Conservation (phyloP, 2,888 invertebrate genomes). For the Cremastinae sp. region DNA sequence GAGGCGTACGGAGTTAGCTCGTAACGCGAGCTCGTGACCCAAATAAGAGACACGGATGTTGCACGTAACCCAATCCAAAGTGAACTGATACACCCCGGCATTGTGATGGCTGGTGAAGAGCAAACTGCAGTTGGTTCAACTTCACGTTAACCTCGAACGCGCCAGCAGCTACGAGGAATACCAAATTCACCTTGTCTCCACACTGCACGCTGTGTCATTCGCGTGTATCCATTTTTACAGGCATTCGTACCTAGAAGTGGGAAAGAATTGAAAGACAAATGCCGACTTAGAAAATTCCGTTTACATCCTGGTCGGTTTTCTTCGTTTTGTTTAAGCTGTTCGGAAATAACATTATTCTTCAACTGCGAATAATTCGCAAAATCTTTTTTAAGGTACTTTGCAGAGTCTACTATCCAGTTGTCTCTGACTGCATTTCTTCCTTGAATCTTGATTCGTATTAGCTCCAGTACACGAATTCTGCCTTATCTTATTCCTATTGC, state of each 20-base stretch:
- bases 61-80: conserved; percentile 71
- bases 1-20: conserved; percentile 51
- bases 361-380: too few species aligned
- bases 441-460: conserved; percentile 38
- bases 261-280: background rate
- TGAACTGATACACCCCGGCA: conserved; percentile 66
- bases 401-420: background rate
- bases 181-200: conserved; percentile 66
- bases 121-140: conserved; percentile 75
- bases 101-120: conserved; percentile 70
- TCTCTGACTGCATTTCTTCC: conserved; percentile 8
- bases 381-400: too few species aligned
- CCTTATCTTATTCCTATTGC: conserved; percentile 59
- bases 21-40: conserved; percentile 65
- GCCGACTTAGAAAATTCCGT: too few species aligned
- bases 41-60: conserved; percentile 64
- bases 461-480: conserved; percentile 47
- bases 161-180: conserved; percentile 69
- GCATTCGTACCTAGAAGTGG: background rate
- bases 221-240: conserved; percentile 18
- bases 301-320: too few species aligned
- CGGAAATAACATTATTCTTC: too few species aligned
- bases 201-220: background rate
- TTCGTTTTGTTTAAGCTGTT: too few species aligned
- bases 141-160: conserved; percentile 62